phyloP scores from a whole-genome alignment of 2,113 vertebrate species.

The Columba livia region DNA sequence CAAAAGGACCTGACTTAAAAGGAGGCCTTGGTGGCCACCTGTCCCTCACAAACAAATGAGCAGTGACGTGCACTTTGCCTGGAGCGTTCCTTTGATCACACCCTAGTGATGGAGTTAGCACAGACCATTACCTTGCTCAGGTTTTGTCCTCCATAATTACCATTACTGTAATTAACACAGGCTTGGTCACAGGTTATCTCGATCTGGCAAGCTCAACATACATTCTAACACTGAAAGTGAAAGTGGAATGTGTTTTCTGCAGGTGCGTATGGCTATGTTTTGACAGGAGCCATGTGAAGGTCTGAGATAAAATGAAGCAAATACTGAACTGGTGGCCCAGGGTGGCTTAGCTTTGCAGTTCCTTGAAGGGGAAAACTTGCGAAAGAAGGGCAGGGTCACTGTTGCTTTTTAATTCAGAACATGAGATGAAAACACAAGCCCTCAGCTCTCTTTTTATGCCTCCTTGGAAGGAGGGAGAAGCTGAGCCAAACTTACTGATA shows the following conservation, averaged over 20 bases:
- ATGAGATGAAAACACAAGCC: background rate
- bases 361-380: background rate
- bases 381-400: background rate
- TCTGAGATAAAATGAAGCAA: background rate
- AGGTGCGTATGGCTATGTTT: background rate
- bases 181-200: background rate
- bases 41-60: background rate
- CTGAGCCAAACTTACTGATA: background rate
- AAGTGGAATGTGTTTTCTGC: background rate
- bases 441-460: background rate
- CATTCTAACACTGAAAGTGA: background rate
- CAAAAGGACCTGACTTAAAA: background rate
- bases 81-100: background rate
- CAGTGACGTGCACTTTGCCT: accelerated
- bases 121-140: background rate
- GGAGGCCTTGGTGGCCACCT: background rate
- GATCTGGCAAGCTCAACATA: background rate
- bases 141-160: background rate
- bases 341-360: background rate
- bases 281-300: background rate
- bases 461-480: background rate
- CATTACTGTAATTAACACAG: background rate
- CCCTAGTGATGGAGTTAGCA: background rate
- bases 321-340: background rate
- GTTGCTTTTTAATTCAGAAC: background rate